Conservation (phyloP, 2,797 vertebrate species). For the Smutsia gigantea region DNA sequence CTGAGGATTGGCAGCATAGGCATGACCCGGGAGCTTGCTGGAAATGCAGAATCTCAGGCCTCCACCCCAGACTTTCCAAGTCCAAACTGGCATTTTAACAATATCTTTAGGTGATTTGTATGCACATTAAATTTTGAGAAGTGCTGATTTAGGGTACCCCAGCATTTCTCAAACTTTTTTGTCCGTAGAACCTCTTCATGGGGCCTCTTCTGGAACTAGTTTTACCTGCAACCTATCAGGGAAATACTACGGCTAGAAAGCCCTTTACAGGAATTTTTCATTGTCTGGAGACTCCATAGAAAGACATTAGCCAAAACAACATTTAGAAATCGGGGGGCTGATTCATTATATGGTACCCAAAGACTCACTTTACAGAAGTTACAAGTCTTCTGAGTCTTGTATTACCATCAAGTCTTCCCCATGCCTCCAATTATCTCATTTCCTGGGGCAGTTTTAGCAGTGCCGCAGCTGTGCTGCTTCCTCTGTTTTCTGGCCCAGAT, state of each 20-base stretch:
- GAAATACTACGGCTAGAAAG: conserved; percentile 33
- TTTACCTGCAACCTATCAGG: conserved; percentile 28
- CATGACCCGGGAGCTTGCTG: conserved; percentile 43
- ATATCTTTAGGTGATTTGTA: not conserved
- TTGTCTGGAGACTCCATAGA: not conserved
- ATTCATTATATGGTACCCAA: conserved; percentile 23
- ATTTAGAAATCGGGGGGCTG: conserved; percentile 32
- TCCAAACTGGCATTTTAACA: conserved; percentile 1
- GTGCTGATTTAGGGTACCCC: not conserved
- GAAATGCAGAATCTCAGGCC: conserved; percentile 33
- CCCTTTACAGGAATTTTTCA: conserved; percentile 27
- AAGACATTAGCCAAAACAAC: conserved; percentile 4
- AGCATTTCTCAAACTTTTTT: conserved; percentile 26
- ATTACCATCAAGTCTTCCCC: conserved; percentile 34
- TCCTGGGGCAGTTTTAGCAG: conserved; percentile 51
- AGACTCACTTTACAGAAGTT: conserved; percentile 33
- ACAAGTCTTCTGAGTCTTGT: conserved; percentile 39
- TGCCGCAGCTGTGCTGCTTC: not conserved
- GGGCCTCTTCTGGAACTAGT: not conserved
- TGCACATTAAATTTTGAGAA: not conserved
- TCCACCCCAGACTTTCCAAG: not conserved
- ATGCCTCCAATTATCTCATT: conserved; percentile 66
- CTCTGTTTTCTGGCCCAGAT: conserved; percentile 51
- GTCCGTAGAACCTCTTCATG: conserved; percentile 31
- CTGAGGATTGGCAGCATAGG: not conserved